Evolutionary conservation across 2,797 vertebrate genomes (phyloP).

Genomic region (Notolepis coatsorum): DNA sequence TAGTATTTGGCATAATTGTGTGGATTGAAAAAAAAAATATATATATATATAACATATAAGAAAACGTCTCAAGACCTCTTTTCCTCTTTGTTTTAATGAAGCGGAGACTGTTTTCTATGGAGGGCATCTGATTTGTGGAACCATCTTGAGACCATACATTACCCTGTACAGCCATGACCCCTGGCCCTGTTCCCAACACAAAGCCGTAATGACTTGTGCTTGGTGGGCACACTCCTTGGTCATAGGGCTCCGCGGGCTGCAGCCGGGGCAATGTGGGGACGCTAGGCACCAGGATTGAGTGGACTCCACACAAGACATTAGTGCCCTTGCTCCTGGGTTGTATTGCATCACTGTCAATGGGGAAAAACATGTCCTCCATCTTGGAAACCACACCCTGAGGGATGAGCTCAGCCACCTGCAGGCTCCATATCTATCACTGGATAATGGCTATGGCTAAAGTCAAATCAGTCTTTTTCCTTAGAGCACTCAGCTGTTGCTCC

Average conservation of each 20-base stretch:
- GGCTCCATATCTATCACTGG: slow-evolving; percentile 83
- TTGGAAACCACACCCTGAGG: slow-evolving; percentile 76
- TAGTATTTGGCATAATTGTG: too few species aligned
- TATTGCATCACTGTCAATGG: slow-evolving; percentile 81
- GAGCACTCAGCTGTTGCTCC: slow-evolving; percentile 76
- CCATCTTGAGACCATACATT: slow-evolving; percentile 53
- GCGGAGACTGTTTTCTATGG: slow-evolving; percentile 8
- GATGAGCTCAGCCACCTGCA: slow-evolving; percentile 73
- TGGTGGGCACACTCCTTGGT: slow-evolving; percentile 60
- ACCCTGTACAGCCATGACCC: slow-evolving; percentile 58
- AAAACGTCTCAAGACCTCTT: slow-evolving; percentile 8
- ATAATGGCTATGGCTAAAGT: slow-evolving; percentile 86
- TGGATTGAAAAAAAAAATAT: too few species aligned
- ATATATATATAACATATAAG: too few species aligned
- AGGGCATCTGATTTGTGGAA: slow-evolving; percentile 59
- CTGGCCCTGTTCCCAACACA: slow-evolving; percentile 59
- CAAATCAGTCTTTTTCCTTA: slow-evolving; percentile 78
- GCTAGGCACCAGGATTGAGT: slow-evolving; percentile 67
- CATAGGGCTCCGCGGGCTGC: slow-evolving; percentile 64
- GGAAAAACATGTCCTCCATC: slow-evolving; percentile 86
- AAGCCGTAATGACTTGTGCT: slow-evolving; percentile 70
- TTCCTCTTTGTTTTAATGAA: slow-evolving; percentile 27
- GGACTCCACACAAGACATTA: slow-evolving; percentile 79
- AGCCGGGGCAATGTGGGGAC: slow-evolving; percentile 57
- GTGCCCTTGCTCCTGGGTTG: slow-evolving; percentile 78